phyloP scores from a whole-genome alignment of 2,113 vertebrate species.

The Mionectes macconnelli region DNA sequence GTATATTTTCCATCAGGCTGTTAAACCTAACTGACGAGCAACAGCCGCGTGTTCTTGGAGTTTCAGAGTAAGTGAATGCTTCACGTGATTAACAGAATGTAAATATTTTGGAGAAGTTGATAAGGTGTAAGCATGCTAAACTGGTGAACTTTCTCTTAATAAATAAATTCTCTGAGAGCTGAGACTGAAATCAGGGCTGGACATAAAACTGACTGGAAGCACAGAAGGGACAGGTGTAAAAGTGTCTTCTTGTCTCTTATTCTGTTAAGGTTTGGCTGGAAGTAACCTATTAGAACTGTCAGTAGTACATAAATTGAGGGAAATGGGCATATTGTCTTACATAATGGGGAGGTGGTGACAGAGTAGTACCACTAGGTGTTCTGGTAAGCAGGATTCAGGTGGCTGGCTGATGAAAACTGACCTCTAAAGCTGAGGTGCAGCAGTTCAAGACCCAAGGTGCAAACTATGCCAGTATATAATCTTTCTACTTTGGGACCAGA shows the following conservation, averaged over 20 bases:
- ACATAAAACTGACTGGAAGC: not conserved
- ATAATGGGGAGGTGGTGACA: not conserved
- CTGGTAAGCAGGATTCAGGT: not conserved
- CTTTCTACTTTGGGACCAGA: not conserved
- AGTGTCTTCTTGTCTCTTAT: not conserved
- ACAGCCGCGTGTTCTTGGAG: conserved; percentile 62
- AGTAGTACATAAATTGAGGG: not conserved
- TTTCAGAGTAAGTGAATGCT: conserved; percentile 80
- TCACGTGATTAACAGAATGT: not conserved
- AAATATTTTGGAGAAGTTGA: not conserved
- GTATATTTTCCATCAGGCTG: conserved; percentile 87
- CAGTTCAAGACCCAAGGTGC: not conserved
- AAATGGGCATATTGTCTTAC: not conserved
- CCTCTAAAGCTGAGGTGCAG: not conserved
- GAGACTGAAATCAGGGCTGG: not conserved
- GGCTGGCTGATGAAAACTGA: not conserved
- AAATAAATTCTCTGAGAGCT: not conserved
- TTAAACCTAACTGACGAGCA: conserved; percentile 72
- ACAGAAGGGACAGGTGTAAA: not conserved
- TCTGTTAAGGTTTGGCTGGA: not conserved
- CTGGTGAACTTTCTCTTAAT: not conserved
- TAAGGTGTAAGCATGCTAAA: not conserved
- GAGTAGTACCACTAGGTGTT: not conserved
- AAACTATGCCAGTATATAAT: not conserved
- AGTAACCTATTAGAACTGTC: not conserved